Base-by-base conservation (phyloP, 2,113 vertebrate species). In the Nicator chloris region DNA sequence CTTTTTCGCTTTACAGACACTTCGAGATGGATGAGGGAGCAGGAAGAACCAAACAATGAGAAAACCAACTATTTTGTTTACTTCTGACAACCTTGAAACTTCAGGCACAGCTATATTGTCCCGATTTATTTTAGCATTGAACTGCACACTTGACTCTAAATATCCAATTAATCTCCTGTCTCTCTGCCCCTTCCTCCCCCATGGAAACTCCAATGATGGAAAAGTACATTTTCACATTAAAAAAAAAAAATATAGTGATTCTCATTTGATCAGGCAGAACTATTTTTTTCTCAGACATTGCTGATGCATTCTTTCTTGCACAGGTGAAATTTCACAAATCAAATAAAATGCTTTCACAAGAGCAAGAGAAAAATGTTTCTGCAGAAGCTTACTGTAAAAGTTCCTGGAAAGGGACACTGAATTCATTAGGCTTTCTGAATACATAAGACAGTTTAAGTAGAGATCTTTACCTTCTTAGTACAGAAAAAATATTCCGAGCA, bases 21-120 rank as follows among this genome's bases (percentile, higher is more conserved):
- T 63, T 45, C 33, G 39, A 3, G 30, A 53, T 0, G 0, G 44
- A 42, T 14, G 4, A 30, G 4, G 31, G 24, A 65, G 24, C 11
- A 59, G 18, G 12, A 73, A 45, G 39, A 47, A 40, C 5, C 9
- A 51, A 53, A 33, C 10, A 53, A 19, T 26, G 24, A 66, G 44
- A 84, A 72, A 76, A 59, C 5, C 3, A 75, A 51, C 50, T 65
- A 37, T 50, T 91, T 64, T 8, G 47, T 80, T 72, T 72, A 50
- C 14, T 86, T 88, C 40, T 86, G 68, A 51, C 50, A 94, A 47
- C 63, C 49, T 33, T 72, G 72, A 72, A 88, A 56, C 49, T 57
- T 89, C n/a, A 76, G 9, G 13, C 30, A 65, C 30, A 69, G 59
- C 15, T 69, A 28, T 28, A 79, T 11, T 35, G 10, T 44, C 24